Percentiles rank a stretch among this genome's conserved stretches.
Evolutionary conservation across 2,888 invertebrate genomes (phyloP).

Genomic region (Cordilura impudica): DNA sequence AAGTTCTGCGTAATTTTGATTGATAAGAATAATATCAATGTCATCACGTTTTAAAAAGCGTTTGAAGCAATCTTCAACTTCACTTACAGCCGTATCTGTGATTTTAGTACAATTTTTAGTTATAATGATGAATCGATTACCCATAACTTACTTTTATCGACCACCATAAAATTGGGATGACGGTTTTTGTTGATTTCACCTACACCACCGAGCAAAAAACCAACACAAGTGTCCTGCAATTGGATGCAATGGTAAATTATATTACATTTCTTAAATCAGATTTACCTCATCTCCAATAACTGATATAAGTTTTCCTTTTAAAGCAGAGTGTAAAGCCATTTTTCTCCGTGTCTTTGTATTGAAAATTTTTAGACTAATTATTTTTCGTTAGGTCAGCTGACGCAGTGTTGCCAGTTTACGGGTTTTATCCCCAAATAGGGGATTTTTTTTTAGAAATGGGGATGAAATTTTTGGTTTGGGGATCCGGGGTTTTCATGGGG

Average conservation of each 20-base stretch:
- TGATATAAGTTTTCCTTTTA: slow-evolving; percentile 93
- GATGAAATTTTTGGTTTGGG: no score
- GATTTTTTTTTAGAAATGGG: no score
- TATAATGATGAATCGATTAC: no score
- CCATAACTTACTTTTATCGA: slow-evolving; percentile 90
- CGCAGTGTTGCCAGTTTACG: no score
- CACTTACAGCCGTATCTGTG: slow-evolving; percentile 93
- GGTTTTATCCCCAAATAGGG: no score
- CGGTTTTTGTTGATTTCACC: slow-evolving; percentile 99
- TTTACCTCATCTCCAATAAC: slow-evolving; percentile 90
- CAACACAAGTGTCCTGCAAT: slow-evolving; percentile 96
- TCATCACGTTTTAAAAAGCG: slow-evolving; percentile 96
- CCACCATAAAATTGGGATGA: slow-evolving; percentile 97
- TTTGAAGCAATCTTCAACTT: slow-evolving; percentile 98
- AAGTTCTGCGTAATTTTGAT: slow-evolving; percentile 98
- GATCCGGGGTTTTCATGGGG: no score
- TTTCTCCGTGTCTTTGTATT: slow-evolving; percentile 70
- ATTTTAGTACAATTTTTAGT: no score
- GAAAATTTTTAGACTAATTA: slow-evolving; percentile 11
- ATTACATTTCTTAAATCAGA: not conserved
- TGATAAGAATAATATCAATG: slow-evolving; percentile 99
- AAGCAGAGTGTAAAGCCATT: slow-evolving; percentile 91
- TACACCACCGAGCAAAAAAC: slow-evolving; percentile 97
- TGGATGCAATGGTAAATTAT: slow-evolving; percentile 65
- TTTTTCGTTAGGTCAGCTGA: slow-evolving; percentile 65